These are phyloP conservation scores for Zosterops pallidus DNA, from an alignment of 2,113 vertebrate species.

Conservation along the genomic window DNA sequence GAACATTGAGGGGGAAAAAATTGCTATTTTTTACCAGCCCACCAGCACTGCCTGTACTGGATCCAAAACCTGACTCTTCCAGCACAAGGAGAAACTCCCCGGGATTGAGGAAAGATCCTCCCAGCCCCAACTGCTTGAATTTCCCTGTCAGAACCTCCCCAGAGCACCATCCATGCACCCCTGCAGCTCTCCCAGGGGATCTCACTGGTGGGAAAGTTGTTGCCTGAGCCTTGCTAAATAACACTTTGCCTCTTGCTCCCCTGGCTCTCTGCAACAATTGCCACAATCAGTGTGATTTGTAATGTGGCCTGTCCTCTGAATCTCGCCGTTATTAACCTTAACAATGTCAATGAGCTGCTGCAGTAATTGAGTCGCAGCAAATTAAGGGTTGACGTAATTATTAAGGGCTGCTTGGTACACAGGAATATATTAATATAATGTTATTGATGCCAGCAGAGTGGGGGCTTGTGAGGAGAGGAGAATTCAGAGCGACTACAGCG, in stretches of 20 bases:
- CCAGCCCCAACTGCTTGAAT: not conserved
- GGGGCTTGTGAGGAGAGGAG: not conserved
- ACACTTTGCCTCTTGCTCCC: not conserved
- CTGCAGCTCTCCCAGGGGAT: not conserved
- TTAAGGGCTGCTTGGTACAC: not conserved
- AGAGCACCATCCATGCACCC: accelerated
- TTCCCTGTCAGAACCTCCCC: not conserved
- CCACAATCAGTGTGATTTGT: not conserved
- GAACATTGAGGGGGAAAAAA: accelerated
- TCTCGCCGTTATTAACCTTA: conserved; percentile 43
- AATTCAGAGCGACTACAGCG: not conserved
- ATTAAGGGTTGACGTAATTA: conserved; percentile 46
- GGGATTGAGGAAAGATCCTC: not conserved
- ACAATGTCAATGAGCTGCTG: conserved; percentile 42
- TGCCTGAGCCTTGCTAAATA: not conserved
- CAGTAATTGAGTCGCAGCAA: conserved; percentile 33
- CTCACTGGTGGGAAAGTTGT: not conserved
- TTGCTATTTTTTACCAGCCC: accelerated
- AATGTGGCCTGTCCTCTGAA: not conserved
- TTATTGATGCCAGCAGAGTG: not conserved
- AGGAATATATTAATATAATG: not conserved
- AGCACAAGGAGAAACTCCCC: not conserved
- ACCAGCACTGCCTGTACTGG: not conserved
- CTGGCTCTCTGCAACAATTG: not conserved
- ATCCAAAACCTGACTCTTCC: not conserved